Conservation (phyloP, 2,888 invertebrate species). For the Lamellibrachia satsuma region DNA sequence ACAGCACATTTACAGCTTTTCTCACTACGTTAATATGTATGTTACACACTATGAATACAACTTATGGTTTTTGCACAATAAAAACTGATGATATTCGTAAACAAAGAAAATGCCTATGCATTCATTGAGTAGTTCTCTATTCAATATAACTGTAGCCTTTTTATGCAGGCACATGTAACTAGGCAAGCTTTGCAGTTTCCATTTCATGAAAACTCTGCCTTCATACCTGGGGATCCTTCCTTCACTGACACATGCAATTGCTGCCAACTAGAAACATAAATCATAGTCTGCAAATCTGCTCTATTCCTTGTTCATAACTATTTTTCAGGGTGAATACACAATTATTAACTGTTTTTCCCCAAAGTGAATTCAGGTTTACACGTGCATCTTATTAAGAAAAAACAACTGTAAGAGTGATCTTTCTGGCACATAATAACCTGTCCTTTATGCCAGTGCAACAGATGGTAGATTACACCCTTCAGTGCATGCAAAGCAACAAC, state of each 20-base stretch:
- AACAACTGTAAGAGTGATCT: background rate
- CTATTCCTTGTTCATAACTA: background rate
- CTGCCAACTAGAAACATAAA: no score
- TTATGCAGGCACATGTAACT: background rate
- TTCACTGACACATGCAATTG: no score
- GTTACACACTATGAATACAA: background rate
- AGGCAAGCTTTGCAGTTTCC: background rate
- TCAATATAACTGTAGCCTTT: background rate
- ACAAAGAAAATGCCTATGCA: background rate
- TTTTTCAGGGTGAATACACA: background rate
- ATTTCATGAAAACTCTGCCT: background rate
- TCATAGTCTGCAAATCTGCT: no score
- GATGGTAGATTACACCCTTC: background rate
- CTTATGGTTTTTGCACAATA: background rate
- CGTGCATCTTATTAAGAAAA: background rate
- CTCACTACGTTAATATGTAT: background rate
- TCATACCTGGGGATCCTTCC: background rate
- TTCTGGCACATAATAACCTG: background rate
- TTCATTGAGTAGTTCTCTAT: background rate
- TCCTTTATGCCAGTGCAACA: background rate
- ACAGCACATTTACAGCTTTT: background rate
- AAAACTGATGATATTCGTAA: background rate
- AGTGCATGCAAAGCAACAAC: background rate
- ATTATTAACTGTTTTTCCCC: background rate
- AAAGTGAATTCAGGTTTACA: background rate